Percentiles rank a stretch among this genome's conserved stretches.
phyloP scores from a whole-genome alignment of 2,888 invertebrate species.

The Dynastes grantii region DNA sequence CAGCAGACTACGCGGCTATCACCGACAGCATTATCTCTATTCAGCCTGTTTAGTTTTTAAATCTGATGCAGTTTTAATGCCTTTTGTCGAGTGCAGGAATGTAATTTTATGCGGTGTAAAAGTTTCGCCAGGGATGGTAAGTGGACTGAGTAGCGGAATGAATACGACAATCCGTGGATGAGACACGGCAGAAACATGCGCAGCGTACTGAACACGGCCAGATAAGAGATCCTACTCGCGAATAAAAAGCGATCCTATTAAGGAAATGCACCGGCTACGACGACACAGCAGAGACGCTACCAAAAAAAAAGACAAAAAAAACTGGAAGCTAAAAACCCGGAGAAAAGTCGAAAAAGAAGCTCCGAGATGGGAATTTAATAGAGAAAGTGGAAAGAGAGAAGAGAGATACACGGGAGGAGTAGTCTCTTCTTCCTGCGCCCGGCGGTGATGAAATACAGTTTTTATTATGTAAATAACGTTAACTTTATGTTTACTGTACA shows the following conservation, averaged over 20 bases:
- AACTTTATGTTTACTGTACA: slow-evolving; percentile 29
- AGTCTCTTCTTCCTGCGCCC: background rate
- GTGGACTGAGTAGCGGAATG: slow-evolving; percentile 54
- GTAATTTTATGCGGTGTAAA: slow-evolving; percentile 58
- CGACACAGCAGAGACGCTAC: background rate
- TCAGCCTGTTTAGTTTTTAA: slow-evolving; percentile 68
- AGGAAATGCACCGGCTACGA: slow-evolving; percentile 21
- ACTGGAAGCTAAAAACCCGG: background rate
- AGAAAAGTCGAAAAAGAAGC: background rate
- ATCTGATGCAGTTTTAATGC: slow-evolving; percentile 68
- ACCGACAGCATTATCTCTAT: slow-evolving; percentile 61
- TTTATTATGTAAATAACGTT: slow-evolving; percentile 44
- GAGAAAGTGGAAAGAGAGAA: background rate
- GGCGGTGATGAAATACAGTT: slow-evolving; percentile 39
- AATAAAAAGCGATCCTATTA: slow-evolving; percentile 35
- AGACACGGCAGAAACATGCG: background rate
- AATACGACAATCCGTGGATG: background rate
- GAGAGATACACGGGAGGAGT: background rate
- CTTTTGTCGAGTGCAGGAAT: slow-evolving; percentile 61
- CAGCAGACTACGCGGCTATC: background rate
- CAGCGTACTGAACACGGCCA: slow-evolving; percentile 15
- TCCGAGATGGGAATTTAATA: slow-evolving; percentile 19
- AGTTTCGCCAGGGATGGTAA: slow-evolving; percentile 55
- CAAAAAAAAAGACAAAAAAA: background rate
- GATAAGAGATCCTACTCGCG: slow-evolving; percentile 15